Conservation (phyloP, 2,797 vertebrate species). For the Phalloptychus januarius region DNA sequence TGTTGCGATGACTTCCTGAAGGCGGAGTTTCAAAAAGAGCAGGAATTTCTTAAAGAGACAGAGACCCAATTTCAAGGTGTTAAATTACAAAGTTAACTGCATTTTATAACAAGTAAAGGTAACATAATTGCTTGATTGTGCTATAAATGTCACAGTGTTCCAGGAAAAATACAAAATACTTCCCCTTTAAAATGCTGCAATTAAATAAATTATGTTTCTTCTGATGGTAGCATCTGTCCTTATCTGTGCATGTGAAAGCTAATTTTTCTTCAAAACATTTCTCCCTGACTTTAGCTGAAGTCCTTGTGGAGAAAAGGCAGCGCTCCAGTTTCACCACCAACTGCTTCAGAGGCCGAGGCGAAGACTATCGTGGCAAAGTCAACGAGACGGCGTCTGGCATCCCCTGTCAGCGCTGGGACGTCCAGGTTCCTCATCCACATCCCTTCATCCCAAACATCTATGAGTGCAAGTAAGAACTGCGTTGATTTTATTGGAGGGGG, state of each 20-base stretch:
- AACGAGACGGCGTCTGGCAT: slow-evolving; percentile 89
- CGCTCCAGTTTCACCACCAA: slow-evolving; percentile 75
- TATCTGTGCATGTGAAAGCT: not conserved
- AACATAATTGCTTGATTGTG: no score
- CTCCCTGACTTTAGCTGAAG: slow-evolving; percentile 74
- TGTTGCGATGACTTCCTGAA: no score
- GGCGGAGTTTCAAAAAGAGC: no score
- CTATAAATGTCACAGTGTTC: no score
- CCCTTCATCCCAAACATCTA: slow-evolving; percentile 90
- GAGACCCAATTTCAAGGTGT: no score
- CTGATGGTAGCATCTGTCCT: not conserved
- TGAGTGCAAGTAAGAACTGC: slow-evolving; percentile 90
- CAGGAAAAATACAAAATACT: no score
- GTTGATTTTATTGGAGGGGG: not conserved
- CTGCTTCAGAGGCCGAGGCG: slow-evolving; percentile 91
- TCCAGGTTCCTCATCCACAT: slow-evolving; percentile 88
- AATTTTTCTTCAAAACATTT: not conserved
- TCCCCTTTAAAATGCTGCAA: not conserved
- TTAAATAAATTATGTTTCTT: not conserved
- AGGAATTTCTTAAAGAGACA: no score
- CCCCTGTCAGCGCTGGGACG: slow-evolving; percentile 92
- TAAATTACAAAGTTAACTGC: no score
- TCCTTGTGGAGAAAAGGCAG: slow-evolving; percentile 72
- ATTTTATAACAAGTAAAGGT: no score
- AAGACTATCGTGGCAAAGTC: slow-evolving; percentile 89